These are phyloP conservation scores for Gorilla gorilla DNA, from an alignment of 2,113 vertebrate genomes.

Conservation along the genomic window DNA sequence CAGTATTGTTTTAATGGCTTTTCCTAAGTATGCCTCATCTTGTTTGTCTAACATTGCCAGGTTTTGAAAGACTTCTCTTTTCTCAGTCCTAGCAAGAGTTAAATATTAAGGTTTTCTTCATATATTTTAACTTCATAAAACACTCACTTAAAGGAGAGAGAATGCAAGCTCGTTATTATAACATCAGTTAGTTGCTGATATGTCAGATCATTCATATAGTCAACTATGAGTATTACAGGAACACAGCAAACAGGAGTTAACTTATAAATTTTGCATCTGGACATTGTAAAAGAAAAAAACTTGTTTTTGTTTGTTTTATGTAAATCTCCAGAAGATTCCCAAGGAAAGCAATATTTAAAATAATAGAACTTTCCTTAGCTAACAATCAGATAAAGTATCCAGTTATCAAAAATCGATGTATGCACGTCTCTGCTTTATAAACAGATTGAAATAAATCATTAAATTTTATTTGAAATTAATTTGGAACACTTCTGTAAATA, in stretches of 20 bases:
- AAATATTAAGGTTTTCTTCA: neutral
- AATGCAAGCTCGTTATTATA: neutral
- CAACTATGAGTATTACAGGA: neutral
- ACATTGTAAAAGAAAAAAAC: neutral
- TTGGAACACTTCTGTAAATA: neutral
- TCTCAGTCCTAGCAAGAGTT: neutral
- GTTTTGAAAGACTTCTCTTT: neutral
- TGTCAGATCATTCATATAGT: neutral
- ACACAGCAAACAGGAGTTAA: neutral
- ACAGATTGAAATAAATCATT: neutral
- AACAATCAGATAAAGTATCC: neutral
- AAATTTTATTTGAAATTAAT: conserved; percentile 12
- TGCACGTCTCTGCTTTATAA: neutral
- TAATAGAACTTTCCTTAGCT: neutral
- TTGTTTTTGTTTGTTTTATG: neutral
- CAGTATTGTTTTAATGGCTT: neutral
- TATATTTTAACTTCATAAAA: neutral
- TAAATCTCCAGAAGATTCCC: neutral
- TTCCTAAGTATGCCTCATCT: neutral
- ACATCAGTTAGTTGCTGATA: neutral
- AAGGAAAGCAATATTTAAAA: neutral
- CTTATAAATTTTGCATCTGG: neutral
- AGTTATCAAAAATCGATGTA: neutral
- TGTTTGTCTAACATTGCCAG: neutral
- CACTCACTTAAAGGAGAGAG: neutral